Conservation (phyloP, 1,140 invertebrate species). For the Cydia splendana region DNA sequence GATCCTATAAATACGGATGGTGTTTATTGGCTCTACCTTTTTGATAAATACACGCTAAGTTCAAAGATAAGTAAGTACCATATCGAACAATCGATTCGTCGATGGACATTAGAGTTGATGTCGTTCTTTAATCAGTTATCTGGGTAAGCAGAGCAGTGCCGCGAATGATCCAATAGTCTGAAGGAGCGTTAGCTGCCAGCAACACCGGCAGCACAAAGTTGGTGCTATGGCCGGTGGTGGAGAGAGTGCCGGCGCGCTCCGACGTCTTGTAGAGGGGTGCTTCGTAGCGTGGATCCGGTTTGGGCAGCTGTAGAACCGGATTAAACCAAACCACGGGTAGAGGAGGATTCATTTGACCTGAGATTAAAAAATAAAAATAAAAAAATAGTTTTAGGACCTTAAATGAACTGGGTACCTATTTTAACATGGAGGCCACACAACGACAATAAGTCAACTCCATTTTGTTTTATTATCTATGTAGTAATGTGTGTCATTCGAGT, state of each 20-base stretch:
- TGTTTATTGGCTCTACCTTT: too few relatives aligned
- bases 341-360: slow-evolving; percentile 84
- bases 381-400: background rate
- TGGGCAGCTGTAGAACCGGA: slow-evolving; percentile 82
- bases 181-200: slow-evolving; percentile 81
- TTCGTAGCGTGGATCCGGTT: slow-evolving; percentile 84
- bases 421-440: too few relatives aligned
- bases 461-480: too few relatives aligned
- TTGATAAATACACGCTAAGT: too few relatives aligned
- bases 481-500: too few relatives aligned
- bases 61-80: too few relatives aligned
- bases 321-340: slow-evolving; percentile 88
- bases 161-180: slow-evolving; percentile 92
- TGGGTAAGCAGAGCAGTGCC: slow-evolving; percentile 91
- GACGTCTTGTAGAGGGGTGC: slow-evolving; percentile 92
- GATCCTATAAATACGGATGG: too few relatives aligned
- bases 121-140: slow-evolving; percentile 81
- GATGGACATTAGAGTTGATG: background rate
- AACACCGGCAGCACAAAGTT: slow-evolving; percentile 93
- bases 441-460: too few relatives aligned
- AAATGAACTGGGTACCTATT: too few relatives aligned
- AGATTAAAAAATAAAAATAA: slow-evolving; percentile 36
- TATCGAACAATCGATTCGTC: background rate
- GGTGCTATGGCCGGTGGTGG: slow-evolving; percentile 93
- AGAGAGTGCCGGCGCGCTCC: slow-evolving; percentile 89